phyloP scores from a whole-genome alignment of 2,888 invertebrate species.

The Liopterus haemorrhoidalis region DNA sequence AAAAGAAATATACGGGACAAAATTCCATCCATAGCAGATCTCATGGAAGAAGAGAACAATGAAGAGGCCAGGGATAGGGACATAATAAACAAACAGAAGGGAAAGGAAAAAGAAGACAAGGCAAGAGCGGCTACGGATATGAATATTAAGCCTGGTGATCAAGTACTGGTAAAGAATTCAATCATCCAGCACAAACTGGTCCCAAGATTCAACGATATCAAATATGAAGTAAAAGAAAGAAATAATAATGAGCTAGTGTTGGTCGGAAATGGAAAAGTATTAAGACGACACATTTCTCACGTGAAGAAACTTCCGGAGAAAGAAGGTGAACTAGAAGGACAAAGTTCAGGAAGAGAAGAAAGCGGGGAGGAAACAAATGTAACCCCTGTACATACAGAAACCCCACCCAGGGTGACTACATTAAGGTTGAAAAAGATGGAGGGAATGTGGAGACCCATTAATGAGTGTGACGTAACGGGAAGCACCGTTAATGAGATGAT shows the following conservation, averaged over 20 bases:
- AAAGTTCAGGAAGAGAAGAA: no score
- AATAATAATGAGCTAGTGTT: constrained; percentile 18
- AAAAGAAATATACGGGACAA: constrained; percentile 30
- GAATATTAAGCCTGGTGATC: constrained; percentile 16
- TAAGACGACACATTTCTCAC: constrained; percentile 14
- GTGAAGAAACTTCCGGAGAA: constrained; percentile 16
- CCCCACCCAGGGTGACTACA: no score
- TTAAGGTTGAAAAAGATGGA: no score
- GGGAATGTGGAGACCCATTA: no score
- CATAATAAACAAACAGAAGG: constrained; percentile 31
- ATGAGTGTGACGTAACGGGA: no score
- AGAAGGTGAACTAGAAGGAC: no score
- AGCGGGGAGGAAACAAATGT: no score
- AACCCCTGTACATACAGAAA: no score
- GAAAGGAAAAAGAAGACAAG: constrained; percentile 30
- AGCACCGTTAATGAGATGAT: no score
- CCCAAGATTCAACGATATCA: constrained; percentile 7
- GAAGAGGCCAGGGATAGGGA: constrained; percentile 29
- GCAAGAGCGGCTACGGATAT: constrained; percentile 24
- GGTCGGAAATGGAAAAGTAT: constrained; percentile 12
- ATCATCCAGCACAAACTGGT: constrained; percentile 1
- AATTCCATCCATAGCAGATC: constrained; percentile 26
- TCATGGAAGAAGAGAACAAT: constrained; percentile 16
- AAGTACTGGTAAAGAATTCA: constrained; percentile 14
- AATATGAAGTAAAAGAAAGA: constrained; percentile 19